Evolutionary conservation across 2,888 invertebrate species (phyloP).

Genomic region (Chaitophorus viminalis): DNA sequence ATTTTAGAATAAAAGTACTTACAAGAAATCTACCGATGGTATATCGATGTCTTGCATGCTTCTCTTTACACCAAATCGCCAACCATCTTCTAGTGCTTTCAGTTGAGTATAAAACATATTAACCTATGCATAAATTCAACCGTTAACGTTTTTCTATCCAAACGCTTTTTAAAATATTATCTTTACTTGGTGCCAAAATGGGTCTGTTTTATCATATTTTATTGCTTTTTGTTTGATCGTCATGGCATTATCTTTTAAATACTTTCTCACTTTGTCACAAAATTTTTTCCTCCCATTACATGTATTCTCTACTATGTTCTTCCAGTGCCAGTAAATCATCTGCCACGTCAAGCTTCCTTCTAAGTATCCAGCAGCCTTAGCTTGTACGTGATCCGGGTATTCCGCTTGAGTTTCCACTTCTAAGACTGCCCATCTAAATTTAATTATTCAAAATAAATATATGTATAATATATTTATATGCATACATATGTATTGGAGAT

Average conservation of each 20-base stretch:
- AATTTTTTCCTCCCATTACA: constrained; percentile 71
- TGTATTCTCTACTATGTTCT: constrained; percentile 74
- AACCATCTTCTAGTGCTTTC: constrained; percentile 81
- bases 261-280: constrained; percentile 75
- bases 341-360: constrained; percentile 86
- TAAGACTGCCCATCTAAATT: constrained; percentile 80
- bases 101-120: constrained; percentile 81
- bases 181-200: constrained; percentile 87
- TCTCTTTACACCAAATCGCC: constrained; percentile 75
- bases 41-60: constrained; percentile 74
- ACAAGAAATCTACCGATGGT: constrained; percentile 74
- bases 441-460: constrained; percentile 3
- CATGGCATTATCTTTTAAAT: constrained; percentile 74
- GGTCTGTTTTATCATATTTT: constrained; percentile 69
- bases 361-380: constrained; percentile 84
- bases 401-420: constrained; percentile 81
- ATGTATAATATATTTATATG: neutral
- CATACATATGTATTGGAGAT: constrained; percentile 18
- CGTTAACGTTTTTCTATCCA: neutral
- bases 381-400: constrained; percentile 83
- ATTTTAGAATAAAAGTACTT: constrained; percentile 62
- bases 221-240: constrained; percentile 74
- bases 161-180: neutral
- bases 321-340: constrained; percentile 81
- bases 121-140: constrained; percentile 69